phyloP scores from a whole-genome alignment of 1,140 invertebrate species.

The Hirudo medicinalis region DNA sequence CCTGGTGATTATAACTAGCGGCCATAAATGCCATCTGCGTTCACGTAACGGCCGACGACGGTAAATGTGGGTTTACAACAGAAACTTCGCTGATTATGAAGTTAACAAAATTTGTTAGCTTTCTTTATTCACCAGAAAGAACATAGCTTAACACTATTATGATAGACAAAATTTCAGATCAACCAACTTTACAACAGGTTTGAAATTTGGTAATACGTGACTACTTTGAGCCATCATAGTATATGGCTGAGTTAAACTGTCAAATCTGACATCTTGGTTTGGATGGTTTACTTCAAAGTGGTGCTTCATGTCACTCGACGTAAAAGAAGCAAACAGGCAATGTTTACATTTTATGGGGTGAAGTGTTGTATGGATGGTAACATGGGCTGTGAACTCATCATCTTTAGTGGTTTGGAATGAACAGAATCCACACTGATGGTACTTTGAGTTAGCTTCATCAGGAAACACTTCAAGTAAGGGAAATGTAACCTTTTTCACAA shows the following conservation, averaged over 20 bases:
- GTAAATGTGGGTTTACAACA: too few relatives aligned
- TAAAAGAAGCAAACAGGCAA: constrained; percentile 2
- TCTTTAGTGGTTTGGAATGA: background rate
- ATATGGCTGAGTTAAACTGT: constrained; percentile 7
- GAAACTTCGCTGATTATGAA: too few relatives aligned
- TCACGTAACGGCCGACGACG: too few relatives aligned
- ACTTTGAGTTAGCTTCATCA: background rate
- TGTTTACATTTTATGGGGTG: constrained; percentile 10
- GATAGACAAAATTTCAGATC: constrained; percentile 3
- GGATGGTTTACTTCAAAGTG: constrained; percentile 3
- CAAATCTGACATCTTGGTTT: constrained; percentile 1
- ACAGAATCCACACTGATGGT: constrained; percentile 6
- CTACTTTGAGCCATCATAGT: constrained; percentile 9
- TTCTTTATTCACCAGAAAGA: too few relatives aligned
- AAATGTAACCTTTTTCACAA: background rate
- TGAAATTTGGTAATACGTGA: background rate
- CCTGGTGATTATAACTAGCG: too few relatives aligned
- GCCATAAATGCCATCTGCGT: too few relatives aligned
- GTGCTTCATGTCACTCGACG: constrained; percentile 1
- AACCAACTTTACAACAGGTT: constrained; percentile 6
- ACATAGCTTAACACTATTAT: too few relatives aligned
- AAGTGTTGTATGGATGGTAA: constrained; percentile 7
- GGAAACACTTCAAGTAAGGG: background rate
- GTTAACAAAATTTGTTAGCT: too few relatives aligned
- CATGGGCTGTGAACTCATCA: background rate